Base-by-base conservation (phyloP, 2,113 vertebrate species). In the Eclectus roratus region DNA sequence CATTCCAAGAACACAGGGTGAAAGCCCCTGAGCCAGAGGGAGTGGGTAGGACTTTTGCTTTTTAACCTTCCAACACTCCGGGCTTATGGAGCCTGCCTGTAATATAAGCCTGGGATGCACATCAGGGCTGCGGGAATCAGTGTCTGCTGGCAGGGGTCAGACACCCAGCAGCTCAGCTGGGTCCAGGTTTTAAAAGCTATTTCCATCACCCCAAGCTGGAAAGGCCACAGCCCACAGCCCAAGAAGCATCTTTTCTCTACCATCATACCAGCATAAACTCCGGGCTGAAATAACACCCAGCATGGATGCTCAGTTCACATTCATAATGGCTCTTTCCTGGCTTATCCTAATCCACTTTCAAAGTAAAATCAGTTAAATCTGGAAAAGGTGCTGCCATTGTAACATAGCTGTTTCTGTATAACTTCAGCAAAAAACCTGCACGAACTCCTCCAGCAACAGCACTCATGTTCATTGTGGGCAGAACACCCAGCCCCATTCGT, bases 111-210 rank as follows among this genome's bases (percentile, higher is more conserved):
- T 0, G 0, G 8, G 73, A 23, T 17, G 27, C 58, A 13, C 1
- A 0, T 2, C 0, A 0, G 35, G 37, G 43, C 64, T 63, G 43
- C 0, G 0, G 39, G 49, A 31, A 25, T 84, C 31, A 1, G 25
- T 4, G 47, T n/a, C 61, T 74, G n/a, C 65, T 55, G 80, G 13
- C 0, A 1, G 13, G 41, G n/a, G 17, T 37, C 11, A 77, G 28
- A 31, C 1, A 31, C 4, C 6, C 47, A 28, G 13, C 16, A n/a
- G 11, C 20, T 37, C 56, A 56, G 8, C 8, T 46, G 27, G 15
- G 24, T 7, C 19, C 13, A 33, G 20, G 44, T 43, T 84, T 73
- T 37, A 46, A 27, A n/a, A 70, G 17, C 11, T 19, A 8, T 50
- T 94, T 92, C 13, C 33, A 43, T 9, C 39, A 65, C 44, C 23